Percentiles rank a stretch among this genome's conserved stretches.
phyloP scores from a whole-genome alignment of 53 echinoderm and acorn worm genomes.

The Glandiceps talaboti region DNA sequence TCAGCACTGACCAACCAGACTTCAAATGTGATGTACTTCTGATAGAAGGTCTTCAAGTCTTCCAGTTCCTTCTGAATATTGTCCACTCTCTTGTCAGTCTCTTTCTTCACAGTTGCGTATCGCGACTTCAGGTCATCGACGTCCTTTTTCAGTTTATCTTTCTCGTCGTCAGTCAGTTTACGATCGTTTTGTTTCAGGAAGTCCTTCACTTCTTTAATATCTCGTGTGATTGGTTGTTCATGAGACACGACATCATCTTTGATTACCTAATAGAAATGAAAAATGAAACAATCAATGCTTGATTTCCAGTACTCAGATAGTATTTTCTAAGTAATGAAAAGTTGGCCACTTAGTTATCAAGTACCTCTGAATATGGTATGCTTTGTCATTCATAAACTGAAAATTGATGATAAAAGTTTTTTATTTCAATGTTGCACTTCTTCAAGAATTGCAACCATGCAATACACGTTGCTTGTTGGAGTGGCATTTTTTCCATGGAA shows the following conservation, averaged over 20 bases:
- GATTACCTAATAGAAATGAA: constrained; percentile 28
- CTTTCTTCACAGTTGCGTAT: constrained; percentile 59
- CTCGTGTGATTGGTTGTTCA: constrained; percentile 74
- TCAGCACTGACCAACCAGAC: constrained; percentile 71
- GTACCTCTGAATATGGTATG: too few relatives aligned
- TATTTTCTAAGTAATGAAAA: too few relatives aligned
- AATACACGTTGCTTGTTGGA: too few relatives aligned
- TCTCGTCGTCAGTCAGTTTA: constrained; percentile 74
- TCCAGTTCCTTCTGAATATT: constrained; percentile 52
- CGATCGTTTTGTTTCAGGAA: constrained; percentile 71
- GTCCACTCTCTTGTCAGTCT: constrained; percentile 59
- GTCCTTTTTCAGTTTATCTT: constrained; percentile 69
- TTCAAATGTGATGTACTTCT: constrained; percentile 67
- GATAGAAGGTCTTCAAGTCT: constrained; percentile 77
- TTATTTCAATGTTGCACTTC: too few relatives aligned
- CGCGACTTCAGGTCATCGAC: constrained; percentile 66
- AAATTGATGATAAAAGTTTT: too few relatives aligned
- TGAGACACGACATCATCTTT: constrained; percentile 90
- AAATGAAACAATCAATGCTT: too few relatives aligned
- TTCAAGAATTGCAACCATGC: too few relatives aligned
- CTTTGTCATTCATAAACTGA: too few relatives aligned
- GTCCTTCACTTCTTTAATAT: constrained; percentile 72
- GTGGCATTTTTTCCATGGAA: too few relatives aligned
- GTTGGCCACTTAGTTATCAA: too few relatives aligned
- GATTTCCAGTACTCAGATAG: too few relatives aligned